Conservation (phyloP, 2,797 vertebrate genomes). For the Accipiter minullus region DNA sequence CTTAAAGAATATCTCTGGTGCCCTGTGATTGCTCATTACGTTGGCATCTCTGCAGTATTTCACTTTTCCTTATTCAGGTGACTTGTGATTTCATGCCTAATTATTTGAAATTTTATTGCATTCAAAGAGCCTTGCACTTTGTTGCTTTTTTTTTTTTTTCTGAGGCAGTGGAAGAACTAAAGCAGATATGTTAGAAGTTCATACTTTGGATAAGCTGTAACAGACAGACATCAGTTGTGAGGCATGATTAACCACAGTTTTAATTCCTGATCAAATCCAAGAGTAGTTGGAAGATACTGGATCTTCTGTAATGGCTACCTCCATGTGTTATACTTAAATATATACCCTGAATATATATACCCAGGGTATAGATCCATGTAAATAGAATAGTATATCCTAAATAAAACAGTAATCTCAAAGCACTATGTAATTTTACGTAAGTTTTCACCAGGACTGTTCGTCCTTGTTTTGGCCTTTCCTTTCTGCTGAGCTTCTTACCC, state of each 20-base stretch:
- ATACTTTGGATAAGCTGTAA: background rate
- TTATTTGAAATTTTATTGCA: background rate
- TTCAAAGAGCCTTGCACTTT: background rate
- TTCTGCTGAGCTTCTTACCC: background rate
- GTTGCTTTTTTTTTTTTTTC: background rate
- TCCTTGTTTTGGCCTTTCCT: background rate
- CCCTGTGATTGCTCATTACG: background rate
- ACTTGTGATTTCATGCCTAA: background rate
- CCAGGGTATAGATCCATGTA: background rate
- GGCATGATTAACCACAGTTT: background rate
- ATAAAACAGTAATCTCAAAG: background rate
- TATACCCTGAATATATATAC: background rate
- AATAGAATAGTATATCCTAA: background rate
- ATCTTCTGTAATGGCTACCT: background rate
- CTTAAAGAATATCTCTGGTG: background rate
- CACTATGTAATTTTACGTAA: background rate
- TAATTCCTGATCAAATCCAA: background rate
- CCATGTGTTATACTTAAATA: background rate
- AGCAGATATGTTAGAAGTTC: background rate
- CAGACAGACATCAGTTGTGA: background rate
- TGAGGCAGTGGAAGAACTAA: background rate
- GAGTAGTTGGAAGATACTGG: background rate
- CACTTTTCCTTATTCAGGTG: background rate
- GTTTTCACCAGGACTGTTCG: background rate
- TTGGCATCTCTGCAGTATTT: background rate